A percentile compares a stretch with the other conserved stretches of the same genome.
phyloP scores from a whole-genome alignment of 2,797 vertebrate genomes.

The Sitta carolinensis region DNA sequence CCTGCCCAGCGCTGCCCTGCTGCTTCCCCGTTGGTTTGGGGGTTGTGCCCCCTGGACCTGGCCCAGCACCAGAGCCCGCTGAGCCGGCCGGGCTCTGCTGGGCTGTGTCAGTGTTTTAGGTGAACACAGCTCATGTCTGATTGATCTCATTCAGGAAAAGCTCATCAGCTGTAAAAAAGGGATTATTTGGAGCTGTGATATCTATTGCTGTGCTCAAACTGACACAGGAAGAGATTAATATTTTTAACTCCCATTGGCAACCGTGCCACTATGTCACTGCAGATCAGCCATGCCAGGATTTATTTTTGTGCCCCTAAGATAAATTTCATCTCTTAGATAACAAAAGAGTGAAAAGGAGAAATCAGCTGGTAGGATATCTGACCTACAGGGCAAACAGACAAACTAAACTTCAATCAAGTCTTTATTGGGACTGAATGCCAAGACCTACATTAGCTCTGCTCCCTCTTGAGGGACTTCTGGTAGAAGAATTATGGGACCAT shows the following conservation, averaged over 20 bases:
- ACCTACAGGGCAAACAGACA: conserved; percentile 6
- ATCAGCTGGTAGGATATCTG: background rate
- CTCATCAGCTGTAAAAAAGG: background rate
- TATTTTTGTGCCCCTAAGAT: background rate
- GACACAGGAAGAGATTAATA: background rate
- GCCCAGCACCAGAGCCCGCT: too few species aligned
- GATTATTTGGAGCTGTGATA: conserved; percentile 1
- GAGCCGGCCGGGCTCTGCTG: too few species aligned
- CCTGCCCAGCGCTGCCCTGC: too few species aligned
- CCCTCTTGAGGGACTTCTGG: conserved; percentile 5
- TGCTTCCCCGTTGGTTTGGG: too few species aligned
- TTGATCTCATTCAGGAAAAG: background rate
- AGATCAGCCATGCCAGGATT: conserved; percentile 28
- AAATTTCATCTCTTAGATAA: conserved; percentile 9
- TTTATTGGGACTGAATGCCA: background rate
- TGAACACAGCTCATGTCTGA: background rate
- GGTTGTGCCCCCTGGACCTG: too few species aligned
- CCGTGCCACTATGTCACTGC: background rate
- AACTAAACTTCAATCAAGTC: conserved; percentile 4
- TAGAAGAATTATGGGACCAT: background rate
- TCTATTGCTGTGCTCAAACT: background rate
- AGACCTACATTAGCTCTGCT: background rate
- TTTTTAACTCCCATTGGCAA: background rate
- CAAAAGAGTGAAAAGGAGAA: conserved; percentile 12
- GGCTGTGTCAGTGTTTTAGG: background rate